These are phyloP conservation scores for Rotaria socialis DNA, from an alignment of 2,888 invertebrate species.

Conservation along the genomic window DNA sequence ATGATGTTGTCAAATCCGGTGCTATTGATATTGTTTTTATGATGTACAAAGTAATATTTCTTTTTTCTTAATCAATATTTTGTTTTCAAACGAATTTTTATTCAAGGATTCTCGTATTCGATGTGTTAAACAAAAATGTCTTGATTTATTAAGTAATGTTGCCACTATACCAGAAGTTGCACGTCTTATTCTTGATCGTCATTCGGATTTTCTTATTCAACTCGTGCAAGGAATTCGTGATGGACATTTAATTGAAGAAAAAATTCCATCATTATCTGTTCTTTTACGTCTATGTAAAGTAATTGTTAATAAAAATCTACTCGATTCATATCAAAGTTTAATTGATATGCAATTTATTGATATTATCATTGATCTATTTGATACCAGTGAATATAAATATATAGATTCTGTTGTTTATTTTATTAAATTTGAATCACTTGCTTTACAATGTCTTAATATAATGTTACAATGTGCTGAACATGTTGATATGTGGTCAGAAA, in stretches of 20 bases:
- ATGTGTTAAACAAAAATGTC: conserved; percentile 45
- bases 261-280: conserved; percentile 44
- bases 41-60: conserved; percentile 34
- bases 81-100: background rate
- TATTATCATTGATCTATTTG: conserved; percentile 39
- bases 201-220: conserved; percentile 39
- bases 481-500: conserved; percentile 41
- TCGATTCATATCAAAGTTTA: background rate
- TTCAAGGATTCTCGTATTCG: conserved; percentile 5
- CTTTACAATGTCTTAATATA: conserved; percentile 42
- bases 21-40: conserved; percentile 40
- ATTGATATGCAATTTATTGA: conserved; percentile 45
- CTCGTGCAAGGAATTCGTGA: conserved; percentile 42
- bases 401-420: conserved; percentile 37
- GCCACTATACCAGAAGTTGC: conserved; percentile 39
- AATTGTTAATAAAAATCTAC: conserved; percentile 37
- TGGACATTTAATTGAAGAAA: conserved; percentile 43
- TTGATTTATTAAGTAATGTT: conserved; percentile 43
- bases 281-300: conserved; percentile 43
- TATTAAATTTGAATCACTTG: conserved; percentile 43
- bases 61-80: no score
- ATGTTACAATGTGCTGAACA: conserved; percentile 40
- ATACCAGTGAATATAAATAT: conserved; percentile 26
- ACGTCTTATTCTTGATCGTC: conserved; percentile 6
- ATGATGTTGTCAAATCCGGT: conserved; percentile 30